A percentile compares a stretch with the other conserved stretches of the same genome.
phyloP scores from a whole-genome alignment of 2,113 vertebrate genomes.

The Todiramphus chloris region DNA sequence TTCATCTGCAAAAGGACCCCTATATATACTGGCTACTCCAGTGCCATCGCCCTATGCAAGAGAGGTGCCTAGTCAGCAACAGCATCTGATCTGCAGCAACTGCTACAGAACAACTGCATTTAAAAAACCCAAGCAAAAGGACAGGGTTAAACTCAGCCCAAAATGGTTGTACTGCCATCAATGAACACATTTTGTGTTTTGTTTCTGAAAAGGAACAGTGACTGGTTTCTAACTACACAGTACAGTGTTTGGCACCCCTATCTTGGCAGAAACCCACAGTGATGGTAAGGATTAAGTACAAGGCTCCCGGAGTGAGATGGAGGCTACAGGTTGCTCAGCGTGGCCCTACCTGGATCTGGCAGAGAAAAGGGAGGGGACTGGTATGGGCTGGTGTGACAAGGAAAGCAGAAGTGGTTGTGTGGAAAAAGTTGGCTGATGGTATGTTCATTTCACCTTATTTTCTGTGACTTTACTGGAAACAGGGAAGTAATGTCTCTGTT shows the following conservation, averaged over 20 bases:
- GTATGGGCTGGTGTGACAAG: background rate
- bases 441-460: background rate
- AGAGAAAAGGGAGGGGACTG: background rate
- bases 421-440: background rate
- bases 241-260: rapidly evolving
- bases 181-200: background rate
- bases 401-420: background rate
- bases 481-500: background rate
- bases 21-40: constrained; percentile 95
- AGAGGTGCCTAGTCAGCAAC: background rate
- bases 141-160: background rate
- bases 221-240: background rate
- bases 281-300: background rate
- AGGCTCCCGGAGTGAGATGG: background rate
- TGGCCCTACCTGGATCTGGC: background rate
- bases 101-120: background rate
- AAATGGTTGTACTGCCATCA: background rate
- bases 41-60: constrained; percentile 89
- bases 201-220: background rate
- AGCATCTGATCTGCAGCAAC: background rate
- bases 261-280: background rate
- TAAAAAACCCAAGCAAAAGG: background rate
- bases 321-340: background rate
- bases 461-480: background rate
- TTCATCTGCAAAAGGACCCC: constrained; percentile 95